Evolutionary conservation across 37 sponge, comb jelly and placozoan genomes (phyloP), one percentile per base, ranked within the genome.

Genomic region (Amphimedon queenslandica): DNA sequence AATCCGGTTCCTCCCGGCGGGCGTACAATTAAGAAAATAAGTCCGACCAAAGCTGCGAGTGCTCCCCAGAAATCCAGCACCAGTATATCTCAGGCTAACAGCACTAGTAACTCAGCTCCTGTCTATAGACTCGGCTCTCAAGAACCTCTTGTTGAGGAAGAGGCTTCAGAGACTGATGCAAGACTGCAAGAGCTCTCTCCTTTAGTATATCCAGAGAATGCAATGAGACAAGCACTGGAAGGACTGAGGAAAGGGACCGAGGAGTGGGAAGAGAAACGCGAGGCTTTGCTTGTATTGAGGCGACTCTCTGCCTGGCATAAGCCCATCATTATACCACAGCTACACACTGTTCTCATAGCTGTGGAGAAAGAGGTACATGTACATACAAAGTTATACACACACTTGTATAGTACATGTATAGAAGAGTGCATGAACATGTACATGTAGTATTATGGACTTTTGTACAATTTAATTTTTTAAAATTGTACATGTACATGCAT

Each of bases 261-360:
- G 29, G 77, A 82, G 67, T 91, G 92, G 92, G 80, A 88, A 13
- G 35, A 30, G 25, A 91, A 94, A 83, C 68, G 75, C 41, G 77
- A 87, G 8, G 84, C 88, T 40, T 30, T 90, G 71, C 16, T 74
- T n/a, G 40, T 24, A 40, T 56, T 94, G 25, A 55, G 79, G 25
- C 35, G 88, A 20, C 55, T 94, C 36, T 66, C 85, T 24, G 40
- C 63, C 36, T 76, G 79, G 31, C 92, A 94, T 68, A 25, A 58
- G 6, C 78, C 75, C 31, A 27, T 72, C 36, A 58, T 94, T n/a
- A 34, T 74, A 0, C 70, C 88, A 2, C 92, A 87, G 31, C 71
- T 94, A 6, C 67, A 83, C 51, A 70, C 42, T 8, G 67, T 91
- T 21, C 37, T 75, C 28, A 33, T 75, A 56, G 88, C 88, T 5